Evolutionary conservation across 2,888 invertebrate species (phyloP).

Genomic region (Cryptus viduatorius): DNA sequence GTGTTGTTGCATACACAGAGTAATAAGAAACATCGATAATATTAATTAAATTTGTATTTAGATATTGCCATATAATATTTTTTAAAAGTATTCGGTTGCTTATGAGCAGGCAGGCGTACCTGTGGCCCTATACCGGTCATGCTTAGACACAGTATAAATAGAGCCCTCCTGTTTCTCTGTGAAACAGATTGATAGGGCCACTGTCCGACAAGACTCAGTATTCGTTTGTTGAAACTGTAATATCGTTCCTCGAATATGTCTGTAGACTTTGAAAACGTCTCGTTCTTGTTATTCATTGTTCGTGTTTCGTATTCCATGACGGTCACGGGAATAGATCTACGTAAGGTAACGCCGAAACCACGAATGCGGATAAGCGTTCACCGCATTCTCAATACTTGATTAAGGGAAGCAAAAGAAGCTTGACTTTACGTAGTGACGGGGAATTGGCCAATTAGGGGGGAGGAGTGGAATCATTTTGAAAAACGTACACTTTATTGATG

Average conservation of each 20-base stretch:
- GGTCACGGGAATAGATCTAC: too few relatives aligned
- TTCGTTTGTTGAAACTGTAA: background rate
- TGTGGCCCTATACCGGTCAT: background rate
- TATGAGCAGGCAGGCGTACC: background rate
- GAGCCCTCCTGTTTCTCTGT: background rate
- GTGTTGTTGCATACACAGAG: background rate
- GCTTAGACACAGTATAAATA: background rate
- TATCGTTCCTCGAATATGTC: background rate
- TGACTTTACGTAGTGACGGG: too few relatives aligned
- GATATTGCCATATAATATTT: too few relatives aligned
- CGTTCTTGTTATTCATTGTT: background rate
- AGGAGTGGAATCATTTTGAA: too few relatives aligned
- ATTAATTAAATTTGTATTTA: background rate
- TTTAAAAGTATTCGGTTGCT: too few relatives aligned
- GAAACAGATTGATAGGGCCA: constrained; percentile 6
- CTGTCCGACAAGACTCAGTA: background rate
- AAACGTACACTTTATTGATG: too few relatives aligned
- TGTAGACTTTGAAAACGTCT: background rate
- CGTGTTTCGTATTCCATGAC: background rate
- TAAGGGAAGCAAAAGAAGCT: too few relatives aligned
- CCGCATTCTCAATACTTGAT: too few relatives aligned
- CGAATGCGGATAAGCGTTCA: too few relatives aligned
- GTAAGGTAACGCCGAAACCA: too few relatives aligned
- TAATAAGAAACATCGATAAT: background rate
- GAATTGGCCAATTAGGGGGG: too few relatives aligned